Conservation (phyloP, 2,113 vertebrate species). For the Notarius quadriscutis region DNA sequence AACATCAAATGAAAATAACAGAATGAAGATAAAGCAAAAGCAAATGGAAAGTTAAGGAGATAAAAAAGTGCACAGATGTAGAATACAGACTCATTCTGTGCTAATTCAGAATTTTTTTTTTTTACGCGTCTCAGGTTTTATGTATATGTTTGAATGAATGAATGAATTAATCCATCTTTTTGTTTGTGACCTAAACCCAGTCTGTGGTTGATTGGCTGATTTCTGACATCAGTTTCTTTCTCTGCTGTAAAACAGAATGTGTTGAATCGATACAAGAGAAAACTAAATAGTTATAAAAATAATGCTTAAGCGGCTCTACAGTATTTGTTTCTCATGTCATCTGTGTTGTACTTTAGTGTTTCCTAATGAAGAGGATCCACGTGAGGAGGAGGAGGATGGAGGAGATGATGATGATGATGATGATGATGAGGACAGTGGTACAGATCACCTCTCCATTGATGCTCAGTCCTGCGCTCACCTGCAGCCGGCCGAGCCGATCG, state of each 20-base stretch:
- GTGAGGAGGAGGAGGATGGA: constrained; percentile 29
- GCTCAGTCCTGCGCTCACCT: constrained; percentile 68
- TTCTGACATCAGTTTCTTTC: no score
- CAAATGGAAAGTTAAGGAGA: no score
- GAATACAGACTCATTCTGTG: no score
- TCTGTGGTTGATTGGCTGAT: neutral
- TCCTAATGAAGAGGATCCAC: constrained; percentile 57
- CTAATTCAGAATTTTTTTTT: no score
- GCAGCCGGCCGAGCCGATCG: constrained; percentile 67
- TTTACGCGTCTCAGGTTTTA: no score
- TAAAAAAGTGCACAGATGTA: no score
- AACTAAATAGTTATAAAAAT: neutral
- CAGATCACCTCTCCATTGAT: constrained; percentile 68
- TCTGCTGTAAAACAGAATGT: no score
- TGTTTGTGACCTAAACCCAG: neutral
- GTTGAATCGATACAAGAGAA: neutral
- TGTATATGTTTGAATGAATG: no score
- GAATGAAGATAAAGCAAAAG: neutral
- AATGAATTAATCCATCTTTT: neutral
- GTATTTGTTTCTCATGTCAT: neutral
- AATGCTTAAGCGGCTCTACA: neutral
- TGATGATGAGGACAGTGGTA: constrained; percentile 70
- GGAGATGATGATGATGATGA: constrained; percentile 43
- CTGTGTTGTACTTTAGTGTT: constrained; percentile 54
- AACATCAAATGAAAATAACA: neutral